phyloP scores from a whole-genome alignment of 2,797 vertebrate species.

The Sardinella longiceps region DNA sequence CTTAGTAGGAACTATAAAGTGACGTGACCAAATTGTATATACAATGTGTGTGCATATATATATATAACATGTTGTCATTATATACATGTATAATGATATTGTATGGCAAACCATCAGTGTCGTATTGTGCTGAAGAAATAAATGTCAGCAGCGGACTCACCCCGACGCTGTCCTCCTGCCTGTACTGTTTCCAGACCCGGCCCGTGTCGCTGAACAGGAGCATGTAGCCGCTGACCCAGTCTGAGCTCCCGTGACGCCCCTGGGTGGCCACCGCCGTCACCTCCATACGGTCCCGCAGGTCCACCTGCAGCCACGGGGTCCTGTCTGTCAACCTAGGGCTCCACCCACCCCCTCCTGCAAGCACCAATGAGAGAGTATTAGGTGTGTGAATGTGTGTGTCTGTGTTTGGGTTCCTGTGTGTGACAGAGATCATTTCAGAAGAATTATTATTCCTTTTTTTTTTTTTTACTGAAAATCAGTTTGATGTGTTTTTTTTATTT shows the following conservation, averaged over 20 bases:
- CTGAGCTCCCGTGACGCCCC: conserved; percentile 88
- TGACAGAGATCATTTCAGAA: not conserved
- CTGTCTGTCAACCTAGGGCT: conserved; percentile 83
- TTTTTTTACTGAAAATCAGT: no score
- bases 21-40: no score
- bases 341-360: conserved; percentile 93
- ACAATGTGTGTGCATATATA: no score
- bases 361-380: conserved; percentile 37
- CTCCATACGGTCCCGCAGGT: conserved; percentile 90
- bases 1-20: no score
- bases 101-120: not conserved
- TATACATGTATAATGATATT: not conserved
- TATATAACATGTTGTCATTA: no score
- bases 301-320: conserved; percentile 94
- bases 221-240: conserved; percentile 90
- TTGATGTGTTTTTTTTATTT: no score
- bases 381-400: no score
- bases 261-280: conserved; percentile 90
- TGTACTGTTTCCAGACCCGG: conserved; percentile 89
- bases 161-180: conserved; percentile 86
- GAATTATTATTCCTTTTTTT: no score
- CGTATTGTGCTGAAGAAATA: no score
- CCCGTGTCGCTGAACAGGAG: conserved; percentile 95
- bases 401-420: no score
- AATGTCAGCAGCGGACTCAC: conserved; percentile 73